Evolutionary conservation across 2,888 invertebrate species (phyloP), one percentile per base, ranked within the genome.

Genomic region (Coleophora flavipennella): DNA sequence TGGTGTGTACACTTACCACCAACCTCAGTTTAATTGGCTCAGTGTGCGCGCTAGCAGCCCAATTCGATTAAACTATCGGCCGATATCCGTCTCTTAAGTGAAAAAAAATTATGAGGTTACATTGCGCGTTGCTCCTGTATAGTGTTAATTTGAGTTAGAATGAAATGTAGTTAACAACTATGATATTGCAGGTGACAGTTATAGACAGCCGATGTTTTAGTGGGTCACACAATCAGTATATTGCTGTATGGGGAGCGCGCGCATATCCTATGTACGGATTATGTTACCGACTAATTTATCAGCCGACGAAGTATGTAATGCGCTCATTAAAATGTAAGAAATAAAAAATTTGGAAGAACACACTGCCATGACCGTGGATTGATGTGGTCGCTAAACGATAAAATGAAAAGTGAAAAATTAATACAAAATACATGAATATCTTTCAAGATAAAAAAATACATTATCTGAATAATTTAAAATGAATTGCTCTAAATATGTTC

Each of bases 321-420:
- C 33, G 12, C 27, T 39, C 38, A 39, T 36, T n/a, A n/a, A 36
- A 42, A 38, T 41, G 38, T 35, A 29, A 31, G 6, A 35, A 37
- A 35, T 48, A 50, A 55, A 55, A 57, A 73, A 69, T 74, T 76
- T 70, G 53, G 68, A 74, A 76, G 52, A 62, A 58, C 41, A 40
- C 57, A 50, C 63, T 65, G 67, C 69, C 65, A 56, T 53, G 61
- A 63, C 71, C 67, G 67, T 64, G 68, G 67, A 57, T 60, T 57
- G 57, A 67, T 55, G 67, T 70, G 63, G 53, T 58, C 53, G 46
- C 20, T 20, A 40, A 50, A 41, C 50, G 46, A 44, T 46, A 49
- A 50, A 57, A 53, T 57, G 61, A 40, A 57, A 44, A 59, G 43
- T 32, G 27, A 36, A 40, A 42, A 31, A 42, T 36, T 38, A 56